phyloP scores from a whole-genome alignment of 2,888 invertebrate genomes.

The Icerya purchasi region DNA sequence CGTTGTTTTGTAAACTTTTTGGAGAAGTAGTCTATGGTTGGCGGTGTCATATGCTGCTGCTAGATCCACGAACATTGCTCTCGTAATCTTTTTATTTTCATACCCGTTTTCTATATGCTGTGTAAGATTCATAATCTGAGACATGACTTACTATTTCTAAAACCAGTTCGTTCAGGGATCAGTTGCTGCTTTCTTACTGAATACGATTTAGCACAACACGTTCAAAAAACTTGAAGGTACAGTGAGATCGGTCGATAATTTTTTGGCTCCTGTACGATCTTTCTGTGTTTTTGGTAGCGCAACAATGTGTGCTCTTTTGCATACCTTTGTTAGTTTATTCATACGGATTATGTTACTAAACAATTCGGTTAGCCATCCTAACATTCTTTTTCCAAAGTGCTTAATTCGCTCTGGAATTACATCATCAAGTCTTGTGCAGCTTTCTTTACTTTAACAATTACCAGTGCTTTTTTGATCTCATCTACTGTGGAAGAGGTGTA shows the following conservation, averaged over 20 bases:
- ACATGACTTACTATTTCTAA: not conserved
- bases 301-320: not conserved
- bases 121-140: not conserved
- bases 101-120: not conserved
- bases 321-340: too few species aligned
- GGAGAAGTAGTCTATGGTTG: not conserved
- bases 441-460: not conserved
- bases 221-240: not conserved
- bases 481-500: not conserved
- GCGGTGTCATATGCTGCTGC: not conserved
- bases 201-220: not conserved
- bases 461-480: not conserved
- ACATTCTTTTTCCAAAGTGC: not conserved
- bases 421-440: not conserved
- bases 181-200: not conserved
- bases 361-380: not conserved
- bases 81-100: not conserved
- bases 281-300: not conserved
- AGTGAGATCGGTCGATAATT: not conserved
- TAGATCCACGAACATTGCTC: not conserved
- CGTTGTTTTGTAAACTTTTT: not conserved
- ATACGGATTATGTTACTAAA: not conserved
- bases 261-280: too few species aligned
- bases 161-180: not conserved
- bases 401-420: not conserved